Evolutionary conservation across 2,797 vertebrate genomes (phyloP).

Genomic region (Aselliscus stoliczkanus): DNA sequence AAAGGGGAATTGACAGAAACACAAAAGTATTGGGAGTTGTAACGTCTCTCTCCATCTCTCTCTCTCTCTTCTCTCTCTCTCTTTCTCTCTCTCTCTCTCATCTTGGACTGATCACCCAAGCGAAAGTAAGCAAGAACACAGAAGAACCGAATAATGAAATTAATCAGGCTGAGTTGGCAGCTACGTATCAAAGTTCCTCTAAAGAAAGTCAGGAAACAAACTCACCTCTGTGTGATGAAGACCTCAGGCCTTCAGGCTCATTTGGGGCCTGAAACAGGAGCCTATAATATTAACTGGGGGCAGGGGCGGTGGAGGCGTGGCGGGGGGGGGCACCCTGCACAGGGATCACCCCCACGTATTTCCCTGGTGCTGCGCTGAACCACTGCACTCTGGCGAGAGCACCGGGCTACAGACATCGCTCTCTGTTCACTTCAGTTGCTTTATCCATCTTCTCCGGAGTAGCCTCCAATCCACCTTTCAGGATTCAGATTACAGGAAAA

Average conservation of each 20-base stretch:
- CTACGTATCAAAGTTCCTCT: neutral
- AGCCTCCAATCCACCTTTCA: neutral
- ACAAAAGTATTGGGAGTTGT: neutral
- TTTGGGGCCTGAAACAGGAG: neutral
- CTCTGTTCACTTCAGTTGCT: neutral
- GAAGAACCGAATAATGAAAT: neutral
- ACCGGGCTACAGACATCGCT: fast-evolving
- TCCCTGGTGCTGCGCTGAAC: neutral
- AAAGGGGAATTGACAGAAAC: constrained; percentile 21
- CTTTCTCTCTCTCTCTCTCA: neutral
- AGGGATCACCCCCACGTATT: neutral
- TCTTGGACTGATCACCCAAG: neutral
- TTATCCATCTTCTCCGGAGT: neutral
- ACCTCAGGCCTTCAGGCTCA: neutral
- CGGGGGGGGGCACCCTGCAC: fast-evolving
- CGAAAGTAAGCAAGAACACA: neutral
- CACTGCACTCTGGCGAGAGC: too few relatives aligned
- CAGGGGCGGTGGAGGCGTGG: neutral
- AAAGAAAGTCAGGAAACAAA: constrained; percentile 18
- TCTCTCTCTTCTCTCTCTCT: neutral
- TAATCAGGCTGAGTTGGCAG: neutral
- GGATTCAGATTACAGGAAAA: neutral
- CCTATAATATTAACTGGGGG: neutral
- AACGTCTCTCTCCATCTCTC: neutral
- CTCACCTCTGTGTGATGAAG: neutral